A percentile compares a stretch with the other conserved stretches of the same genome.
phyloP scores from a whole-genome alignment of 2,113 vertebrate genomes.

The Stercorarius parasiticus region DNA sequence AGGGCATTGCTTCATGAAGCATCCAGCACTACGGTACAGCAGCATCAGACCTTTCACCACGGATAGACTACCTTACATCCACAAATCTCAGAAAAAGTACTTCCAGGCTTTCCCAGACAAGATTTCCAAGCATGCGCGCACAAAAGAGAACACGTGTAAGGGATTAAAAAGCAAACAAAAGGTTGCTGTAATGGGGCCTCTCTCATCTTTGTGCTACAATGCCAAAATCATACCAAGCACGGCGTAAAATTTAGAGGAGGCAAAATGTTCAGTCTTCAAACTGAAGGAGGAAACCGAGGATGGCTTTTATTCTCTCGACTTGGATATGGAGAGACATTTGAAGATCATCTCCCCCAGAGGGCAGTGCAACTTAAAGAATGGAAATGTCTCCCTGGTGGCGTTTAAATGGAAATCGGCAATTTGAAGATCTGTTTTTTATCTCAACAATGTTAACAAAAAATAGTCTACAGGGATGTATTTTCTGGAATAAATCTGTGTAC shows the following conservation, averaged over 20 bases:
- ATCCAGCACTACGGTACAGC: background rate
- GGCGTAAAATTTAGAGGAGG: background rate
- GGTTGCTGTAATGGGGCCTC: background rate
- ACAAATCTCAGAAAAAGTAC: background rate
- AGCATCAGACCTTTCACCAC: background rate
- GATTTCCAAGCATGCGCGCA: background rate
- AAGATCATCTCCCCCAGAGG: slow-evolving; percentile 60
- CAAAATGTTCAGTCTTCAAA: background rate
- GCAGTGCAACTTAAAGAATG: slow-evolving; percentile 70
- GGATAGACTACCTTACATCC: background rate
- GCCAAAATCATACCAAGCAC: background rate
- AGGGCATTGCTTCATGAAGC: background rate
- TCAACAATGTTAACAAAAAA: background rate
- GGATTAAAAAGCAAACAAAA: background rate
- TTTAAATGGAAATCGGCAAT: background rate
- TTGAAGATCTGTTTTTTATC: background rate
- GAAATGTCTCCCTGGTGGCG: background rate
- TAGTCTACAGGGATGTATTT: background rate
- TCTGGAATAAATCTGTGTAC: background rate
- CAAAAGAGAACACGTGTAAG: background rate
- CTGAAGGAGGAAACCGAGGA: background rate
- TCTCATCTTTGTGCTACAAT: background rate
- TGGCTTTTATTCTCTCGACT: background rate
- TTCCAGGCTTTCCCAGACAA: background rate
- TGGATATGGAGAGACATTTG: background rate